These are phyloP conservation scores for Berghia stephanieae DNA, from an alignment of 1,140 invertebrate genomes.

Conservation along the genomic window DNA sequence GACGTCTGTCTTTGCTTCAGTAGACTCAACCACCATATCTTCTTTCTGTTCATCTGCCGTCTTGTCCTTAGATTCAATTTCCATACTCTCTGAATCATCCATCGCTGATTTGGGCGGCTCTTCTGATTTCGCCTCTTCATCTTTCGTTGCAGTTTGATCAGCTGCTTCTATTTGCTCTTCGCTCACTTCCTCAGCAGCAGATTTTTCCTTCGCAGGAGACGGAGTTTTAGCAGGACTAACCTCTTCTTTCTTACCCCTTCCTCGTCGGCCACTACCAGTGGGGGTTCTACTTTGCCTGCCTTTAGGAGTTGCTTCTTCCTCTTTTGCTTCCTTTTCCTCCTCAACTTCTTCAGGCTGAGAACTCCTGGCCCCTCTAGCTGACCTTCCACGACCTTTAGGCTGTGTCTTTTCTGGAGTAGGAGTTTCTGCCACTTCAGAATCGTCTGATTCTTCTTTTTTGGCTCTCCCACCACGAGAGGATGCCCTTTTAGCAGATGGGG, in stretches of 20 bases:
- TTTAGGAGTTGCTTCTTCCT: background rate
- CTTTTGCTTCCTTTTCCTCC: conserved; percentile 24
- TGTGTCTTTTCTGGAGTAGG: conserved; percentile 1
- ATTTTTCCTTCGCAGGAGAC: conserved; percentile 1
- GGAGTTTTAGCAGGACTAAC: background rate
- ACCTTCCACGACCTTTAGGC: conserved; percentile 8
- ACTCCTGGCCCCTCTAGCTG: background rate
- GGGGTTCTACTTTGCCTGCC: background rate
- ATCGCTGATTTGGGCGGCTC: background rate
- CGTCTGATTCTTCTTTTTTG: background rate
- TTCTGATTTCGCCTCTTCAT: conserved; percentile 1
- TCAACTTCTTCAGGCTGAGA: conserved; percentile 19
- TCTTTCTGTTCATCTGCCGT: conserved; percentile 22
- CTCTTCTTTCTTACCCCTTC: background rate
- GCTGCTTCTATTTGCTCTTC: conserved; percentile 33
- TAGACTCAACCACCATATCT: background rate
- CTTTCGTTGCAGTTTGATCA: conserved; percentile 14
- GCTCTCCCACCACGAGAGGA: too few relatives aligned
- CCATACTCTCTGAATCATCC: background rate
- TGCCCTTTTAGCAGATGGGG: background rate
- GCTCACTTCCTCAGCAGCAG: background rate
- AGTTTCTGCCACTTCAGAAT: background rate
- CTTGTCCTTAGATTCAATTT: background rate
- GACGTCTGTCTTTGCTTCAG: background rate
- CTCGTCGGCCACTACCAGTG: background rate